Conservation (phyloP, 2,113 vertebrate species). For the Campylomormyrus numenius region DNA sequence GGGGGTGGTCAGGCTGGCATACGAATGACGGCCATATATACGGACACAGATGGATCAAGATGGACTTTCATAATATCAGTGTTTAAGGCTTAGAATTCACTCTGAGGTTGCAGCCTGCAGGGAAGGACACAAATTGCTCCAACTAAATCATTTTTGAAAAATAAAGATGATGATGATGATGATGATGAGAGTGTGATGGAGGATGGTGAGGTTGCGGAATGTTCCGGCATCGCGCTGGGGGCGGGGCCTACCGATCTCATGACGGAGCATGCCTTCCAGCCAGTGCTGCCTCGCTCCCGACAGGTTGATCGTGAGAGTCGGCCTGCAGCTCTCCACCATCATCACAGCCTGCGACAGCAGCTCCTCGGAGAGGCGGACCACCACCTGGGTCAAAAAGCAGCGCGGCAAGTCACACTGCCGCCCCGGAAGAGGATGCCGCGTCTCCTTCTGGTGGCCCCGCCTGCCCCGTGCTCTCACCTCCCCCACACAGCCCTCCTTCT, state of each 20-base stretch:
- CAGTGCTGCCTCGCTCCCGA: constrained; percentile 87
- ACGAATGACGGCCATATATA: not conserved
- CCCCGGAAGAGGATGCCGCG: not conserved
- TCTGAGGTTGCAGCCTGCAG: not conserved
- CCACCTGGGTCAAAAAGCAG: constrained; percentile 62
- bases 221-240: not conserved
- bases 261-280: constrained; percentile 94
- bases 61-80: not conserved
- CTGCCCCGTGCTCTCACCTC: constrained; percentile 70
- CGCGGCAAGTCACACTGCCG: not conserved
- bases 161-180: not conserved
- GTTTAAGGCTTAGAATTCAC: not conserved
- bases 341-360: constrained; percentile 93
- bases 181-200: not conserved
- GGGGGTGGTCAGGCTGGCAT: not conserved
- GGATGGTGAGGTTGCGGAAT: not conserved
- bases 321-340: constrained; percentile 90
- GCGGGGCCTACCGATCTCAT: constrained; percentile 80
- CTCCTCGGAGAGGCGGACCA: constrained; percentile 87
- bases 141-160: not conserved
- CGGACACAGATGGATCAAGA: not conserved
- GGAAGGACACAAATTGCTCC: not conserved
- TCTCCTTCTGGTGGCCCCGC: not conserved
- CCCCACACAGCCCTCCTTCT: constrained; percentile 89
- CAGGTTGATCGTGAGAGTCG: constrained; percentile 89